Evolutionary conservation across 2,888 invertebrate species (phyloP), one percentile per base, ranked within the genome.

Genomic region (Epinotia brunnichana): DNA sequence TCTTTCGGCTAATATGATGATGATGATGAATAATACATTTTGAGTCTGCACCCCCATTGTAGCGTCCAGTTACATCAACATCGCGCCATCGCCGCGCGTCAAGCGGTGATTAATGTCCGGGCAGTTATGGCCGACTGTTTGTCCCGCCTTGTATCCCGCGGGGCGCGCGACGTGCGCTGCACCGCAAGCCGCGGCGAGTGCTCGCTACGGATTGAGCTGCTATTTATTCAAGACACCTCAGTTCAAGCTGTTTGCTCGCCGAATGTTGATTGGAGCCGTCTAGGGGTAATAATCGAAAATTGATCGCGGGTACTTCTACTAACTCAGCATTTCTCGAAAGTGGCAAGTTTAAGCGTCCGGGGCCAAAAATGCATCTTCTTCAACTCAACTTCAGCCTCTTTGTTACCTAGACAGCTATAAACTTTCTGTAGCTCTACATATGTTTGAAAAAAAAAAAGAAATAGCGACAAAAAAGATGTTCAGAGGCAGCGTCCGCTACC

Each of bases 91-190:
- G 7, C 17, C 5, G 17, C 41, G 53, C 0, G 62, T 35, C 35
- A 15, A 7, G 39, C 29, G 60, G 67, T 69, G 61, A 69, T 69
- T 69, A 54, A 69, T 69, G 69, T 39, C 29, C 61, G 41, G 24
- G 11, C 61, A 24, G 54, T 54, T 62, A 62, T 62, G 41, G 69
- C 35, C 51, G 48, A 35, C 39, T 39, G 60, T 60, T 61, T 62
- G 54, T 62, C 17, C 61, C 60, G 63, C 29, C 17, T 41, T 21
- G 66, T 13, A 11, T 15, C 41, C 41, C 44, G 24, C 29, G 2
- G 29, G 4, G 21, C 64, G 13, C 19, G 53, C 19, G 19, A 13
- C 15, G 21, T 35, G 15, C 11, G 24, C n/a, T 1, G 48, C 48
- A 0, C 3, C 29, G 11, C 10, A 4, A 15, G 11, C 29, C 2